Conservation (phyloP, 2,113 vertebrate species). For the Amia ocellicauda region DNA sequence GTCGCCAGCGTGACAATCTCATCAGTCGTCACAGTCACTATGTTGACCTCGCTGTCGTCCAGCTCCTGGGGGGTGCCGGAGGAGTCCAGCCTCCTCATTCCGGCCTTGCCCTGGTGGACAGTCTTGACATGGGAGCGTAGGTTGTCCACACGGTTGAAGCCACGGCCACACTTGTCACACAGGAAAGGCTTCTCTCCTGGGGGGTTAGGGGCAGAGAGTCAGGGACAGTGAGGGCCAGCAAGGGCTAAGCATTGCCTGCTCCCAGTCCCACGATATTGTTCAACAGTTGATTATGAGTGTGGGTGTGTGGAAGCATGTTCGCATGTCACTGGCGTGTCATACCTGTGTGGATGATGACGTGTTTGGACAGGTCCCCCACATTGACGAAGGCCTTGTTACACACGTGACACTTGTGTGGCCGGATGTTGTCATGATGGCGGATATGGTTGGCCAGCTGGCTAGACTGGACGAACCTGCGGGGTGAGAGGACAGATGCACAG, state of each 20-base stretch:
- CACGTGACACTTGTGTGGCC: conserved; percentile 91
- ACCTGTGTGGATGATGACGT: conserved; percentile 98
- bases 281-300: too few species aligned
- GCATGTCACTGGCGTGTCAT: conserved; percentile 14
- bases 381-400: conserved; percentile 97
- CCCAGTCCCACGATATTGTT: too few species aligned
- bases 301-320: too few species aligned
- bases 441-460: conserved; percentile 98
- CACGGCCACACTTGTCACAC: conserved; percentile 92
- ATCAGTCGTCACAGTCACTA: conserved; percentile 84
- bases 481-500: neutral
- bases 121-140: conserved; percentile 96
- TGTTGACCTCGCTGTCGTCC: conserved; percentile 79
- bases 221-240: too few species aligned
- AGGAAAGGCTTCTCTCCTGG: conserved; percentile 93
- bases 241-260: too few species aligned
- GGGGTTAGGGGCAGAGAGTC: neutral
- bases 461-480: conserved; percentile 88
- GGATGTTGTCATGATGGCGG: conserved; percentile 96
- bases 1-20: conserved; percentile 90
- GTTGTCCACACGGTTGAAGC: conserved; percentile 97
- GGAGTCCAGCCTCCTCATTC: conserved; percentile 83
- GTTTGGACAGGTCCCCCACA: conserved; percentile 93
- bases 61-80: conserved; percentile 43
- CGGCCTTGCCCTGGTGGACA: conserved; percentile 90